Evolutionary conservation across 2,113 vertebrate genomes (phyloP).

Genomic region (Pipa parva): DNA sequence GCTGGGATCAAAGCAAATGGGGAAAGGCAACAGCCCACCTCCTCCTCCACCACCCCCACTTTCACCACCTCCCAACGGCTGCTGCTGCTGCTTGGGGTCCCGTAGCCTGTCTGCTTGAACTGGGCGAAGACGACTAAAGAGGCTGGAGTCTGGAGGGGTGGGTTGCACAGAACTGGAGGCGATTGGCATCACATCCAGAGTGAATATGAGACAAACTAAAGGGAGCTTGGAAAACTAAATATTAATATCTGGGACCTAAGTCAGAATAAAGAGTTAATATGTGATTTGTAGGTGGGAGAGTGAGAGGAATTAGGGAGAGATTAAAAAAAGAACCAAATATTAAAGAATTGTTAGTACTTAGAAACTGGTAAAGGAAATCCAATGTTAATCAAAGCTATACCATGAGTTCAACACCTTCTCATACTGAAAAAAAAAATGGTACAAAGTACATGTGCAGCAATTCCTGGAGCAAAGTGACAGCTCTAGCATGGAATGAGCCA

Average conservation of each 20-base stretch:
- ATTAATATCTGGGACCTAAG: not conserved
- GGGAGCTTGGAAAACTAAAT: not conserved
- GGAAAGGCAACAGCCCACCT: slow-evolving; percentile 26
- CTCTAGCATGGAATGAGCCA: not conserved
- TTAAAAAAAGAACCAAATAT: no score
- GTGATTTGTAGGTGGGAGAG: no score
- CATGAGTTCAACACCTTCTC: not conserved
- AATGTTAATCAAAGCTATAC: no score
- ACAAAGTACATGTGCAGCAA: not conserved
- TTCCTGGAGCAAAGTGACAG: not conserved
- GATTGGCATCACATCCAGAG: slow-evolving; percentile 18
- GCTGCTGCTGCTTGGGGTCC: slow-evolving; percentile 36
- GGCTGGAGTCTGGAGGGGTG: slow-evolving; percentile 4
- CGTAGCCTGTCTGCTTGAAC: slow-evolving; percentile 12
- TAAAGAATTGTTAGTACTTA: no score
- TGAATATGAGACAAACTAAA: not conserved
- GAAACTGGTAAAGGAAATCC: no score
- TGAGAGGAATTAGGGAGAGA: no score
- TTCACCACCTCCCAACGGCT: not conserved
- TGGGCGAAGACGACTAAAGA: not conserved
- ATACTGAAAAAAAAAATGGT: not conserved
- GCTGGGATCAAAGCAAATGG: slow-evolving; percentile 21
- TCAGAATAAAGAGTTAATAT: no score
- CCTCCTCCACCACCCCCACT: slow-evolving; percentile 16
- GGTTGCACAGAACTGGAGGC: slow-evolving; percentile 23